These are phyloP conservation scores for Aphis gossypii DNA, from an alignment of 1,140 invertebrate genomes.

Conservation along the genomic window DNA sequence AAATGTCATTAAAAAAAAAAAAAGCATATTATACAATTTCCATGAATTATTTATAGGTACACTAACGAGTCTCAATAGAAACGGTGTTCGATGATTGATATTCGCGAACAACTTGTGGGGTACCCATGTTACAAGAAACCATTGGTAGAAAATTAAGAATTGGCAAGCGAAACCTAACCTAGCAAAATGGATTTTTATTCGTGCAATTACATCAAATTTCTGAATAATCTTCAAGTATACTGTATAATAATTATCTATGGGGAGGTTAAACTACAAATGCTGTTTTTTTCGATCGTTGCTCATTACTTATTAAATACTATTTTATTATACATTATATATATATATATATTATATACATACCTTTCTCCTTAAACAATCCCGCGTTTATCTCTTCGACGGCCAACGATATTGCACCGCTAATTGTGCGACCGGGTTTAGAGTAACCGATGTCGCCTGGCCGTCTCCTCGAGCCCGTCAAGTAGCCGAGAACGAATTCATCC, in stretches of 20 bases:
- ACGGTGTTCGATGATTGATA: not conserved
- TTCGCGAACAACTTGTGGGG: not conserved
- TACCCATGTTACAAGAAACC: not conserved
- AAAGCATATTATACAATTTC: not conserved
- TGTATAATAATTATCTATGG: not conserved
- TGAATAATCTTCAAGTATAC: not conserved
- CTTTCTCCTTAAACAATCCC: conserved; percentile 58
- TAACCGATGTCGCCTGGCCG: conserved; percentile 78
- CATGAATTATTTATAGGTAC: not conserved
- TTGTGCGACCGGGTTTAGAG: conserved; percentile 73
- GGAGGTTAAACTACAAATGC: not conserved
- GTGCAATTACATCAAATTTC: not conserved
- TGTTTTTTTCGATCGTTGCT: not conserved
- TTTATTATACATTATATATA: not conserved
- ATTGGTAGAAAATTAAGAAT: not conserved
- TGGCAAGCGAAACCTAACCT: not conserved
- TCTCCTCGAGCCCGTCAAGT: conserved; percentile 80
- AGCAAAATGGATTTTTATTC: not conserved
- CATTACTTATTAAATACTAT: not conserved
- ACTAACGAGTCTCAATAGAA: not conserved
- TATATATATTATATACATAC: not conserved
- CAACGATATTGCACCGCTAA: conserved; percentile 84
- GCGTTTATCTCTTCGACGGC: conserved; percentile 73
- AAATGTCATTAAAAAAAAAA: not conserved
- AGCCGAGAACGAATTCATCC: conserved; percentile 72